These are phyloP conservation scores for Mormyrus hasselquistii DNA, from an alignment of 2,797 vertebrate genomes.

Conservation along the genomic window DNA sequence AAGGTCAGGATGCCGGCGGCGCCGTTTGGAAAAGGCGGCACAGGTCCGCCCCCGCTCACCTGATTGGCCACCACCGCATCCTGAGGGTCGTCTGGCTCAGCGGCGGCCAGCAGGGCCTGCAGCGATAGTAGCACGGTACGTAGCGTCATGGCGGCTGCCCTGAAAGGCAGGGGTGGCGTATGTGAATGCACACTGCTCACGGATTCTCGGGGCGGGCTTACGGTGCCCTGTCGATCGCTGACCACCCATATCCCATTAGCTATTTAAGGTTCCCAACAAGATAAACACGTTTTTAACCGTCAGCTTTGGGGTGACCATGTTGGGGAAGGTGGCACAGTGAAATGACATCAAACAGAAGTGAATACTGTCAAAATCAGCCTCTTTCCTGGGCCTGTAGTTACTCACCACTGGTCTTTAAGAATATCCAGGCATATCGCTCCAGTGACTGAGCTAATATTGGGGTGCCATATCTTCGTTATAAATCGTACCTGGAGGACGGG, in stretches of 20 bases:
- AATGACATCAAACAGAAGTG: background rate
- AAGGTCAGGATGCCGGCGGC: background rate
- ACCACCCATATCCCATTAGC: background rate
- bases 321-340: background rate
- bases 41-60: constrained; percentile 52
- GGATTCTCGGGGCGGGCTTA: background rate
- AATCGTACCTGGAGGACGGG: constrained; percentile 82
- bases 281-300: background rate
- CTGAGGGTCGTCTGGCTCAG: constrained; percentile 96
- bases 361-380: background rate
- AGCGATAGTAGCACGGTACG: constrained; percentile 95
- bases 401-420: constrained; percentile 99
- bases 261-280: background rate
- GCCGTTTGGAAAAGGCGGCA: background rate
- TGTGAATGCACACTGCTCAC: background rate
- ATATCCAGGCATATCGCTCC: constrained; percentile 99
- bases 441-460: constrained; percentile 98
- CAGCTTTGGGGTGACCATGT: background rate
- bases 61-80: constrained; percentile 98
- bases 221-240: background rate
- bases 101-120: constrained; percentile 93
- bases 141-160: constrained; percentile 98
- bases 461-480: constrained; percentile 99
- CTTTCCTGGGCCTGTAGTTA: constrained; percentile 15
- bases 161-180: constrained; percentile 42